Evolutionary conservation across 2,888 invertebrate genomes (phyloP), one percentile per base, ranked within the genome.

Genomic region (Leucophenga maculata): DNA sequence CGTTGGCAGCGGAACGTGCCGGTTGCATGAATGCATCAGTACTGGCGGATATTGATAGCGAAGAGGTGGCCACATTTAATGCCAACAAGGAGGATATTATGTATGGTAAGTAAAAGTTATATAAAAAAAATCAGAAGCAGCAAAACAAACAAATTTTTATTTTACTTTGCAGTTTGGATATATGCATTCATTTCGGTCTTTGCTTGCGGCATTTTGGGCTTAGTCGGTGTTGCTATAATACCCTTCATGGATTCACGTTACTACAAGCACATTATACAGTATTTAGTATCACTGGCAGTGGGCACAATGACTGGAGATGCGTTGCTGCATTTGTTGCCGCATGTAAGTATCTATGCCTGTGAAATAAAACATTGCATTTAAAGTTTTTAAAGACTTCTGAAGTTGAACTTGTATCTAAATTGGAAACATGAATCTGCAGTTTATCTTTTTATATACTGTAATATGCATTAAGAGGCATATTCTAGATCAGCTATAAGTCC

Each of bases 241-340:
- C 97, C 97, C 0, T 92, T 96, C 52, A 96, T 98, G 95, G 94
- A 94, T 86, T 93, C 94, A 79, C 91, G 92, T 16, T 95, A 95
- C 86, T 98, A 97, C 86, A 94, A 97, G 82, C 94, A 96, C 77
- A 89, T 97, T 44, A 90, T 97, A 67, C 97, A 97, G 88, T 97
- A 97, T 88, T 90, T 98, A 73, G 96, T 98, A 2, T 97, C 97
- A 0, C 90, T 98, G 76, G 98, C 98, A 16, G 95, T 98, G 44
- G 98, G 97, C 0, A 96, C 97, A 0, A 89, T 97, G 70, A 93
- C 95, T 59, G 97, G 97, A 0, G 98, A 98, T 89, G 97, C 97
- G 0, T 89, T 98, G 57, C 89, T 98, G 71, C 98, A 98, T 90
- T 91, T 98, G 32, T 90, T 98, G 87, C 98, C 98, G 20, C 96